phyloP scores from a whole-genome alignment of 2,113 vertebrate species.

The Phalacrocorax pelagicus region DNA sequence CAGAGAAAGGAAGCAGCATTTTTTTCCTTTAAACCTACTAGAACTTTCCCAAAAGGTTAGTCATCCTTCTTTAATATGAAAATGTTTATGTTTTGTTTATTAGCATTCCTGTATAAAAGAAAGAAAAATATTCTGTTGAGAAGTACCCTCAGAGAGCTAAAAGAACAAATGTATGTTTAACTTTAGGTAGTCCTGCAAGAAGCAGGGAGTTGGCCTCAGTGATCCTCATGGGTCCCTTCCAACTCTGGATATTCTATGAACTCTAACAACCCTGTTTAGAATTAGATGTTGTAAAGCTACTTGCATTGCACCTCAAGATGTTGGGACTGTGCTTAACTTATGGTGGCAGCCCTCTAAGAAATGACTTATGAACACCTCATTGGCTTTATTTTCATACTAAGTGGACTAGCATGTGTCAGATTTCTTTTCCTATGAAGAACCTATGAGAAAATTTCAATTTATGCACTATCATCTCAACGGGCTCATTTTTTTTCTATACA shows the following conservation, averaged over 20 bases:
- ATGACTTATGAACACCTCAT: background rate
- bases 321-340: background rate
- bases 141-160: background rate
- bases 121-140: background rate
- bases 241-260: background rate
- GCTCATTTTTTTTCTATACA: background rate
- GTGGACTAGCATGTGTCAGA: accelerated
- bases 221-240: background rate
- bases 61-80: background rate
- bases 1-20: background rate
- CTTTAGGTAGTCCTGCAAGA: background rate
- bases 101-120: background rate
- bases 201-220: background rate
- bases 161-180: background rate
- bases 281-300: background rate
- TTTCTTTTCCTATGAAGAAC: background rate
- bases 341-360: accelerated
- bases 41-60: background rate
- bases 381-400: background rate
- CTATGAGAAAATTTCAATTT: background rate
- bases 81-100: background rate
- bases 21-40: background rate
- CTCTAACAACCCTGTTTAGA: background rate
- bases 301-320: background rate
- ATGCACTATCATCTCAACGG: accelerated